Base-by-base conservation (phyloP, 2,113 vertebrate species). In the Natator depressus region DNA sequence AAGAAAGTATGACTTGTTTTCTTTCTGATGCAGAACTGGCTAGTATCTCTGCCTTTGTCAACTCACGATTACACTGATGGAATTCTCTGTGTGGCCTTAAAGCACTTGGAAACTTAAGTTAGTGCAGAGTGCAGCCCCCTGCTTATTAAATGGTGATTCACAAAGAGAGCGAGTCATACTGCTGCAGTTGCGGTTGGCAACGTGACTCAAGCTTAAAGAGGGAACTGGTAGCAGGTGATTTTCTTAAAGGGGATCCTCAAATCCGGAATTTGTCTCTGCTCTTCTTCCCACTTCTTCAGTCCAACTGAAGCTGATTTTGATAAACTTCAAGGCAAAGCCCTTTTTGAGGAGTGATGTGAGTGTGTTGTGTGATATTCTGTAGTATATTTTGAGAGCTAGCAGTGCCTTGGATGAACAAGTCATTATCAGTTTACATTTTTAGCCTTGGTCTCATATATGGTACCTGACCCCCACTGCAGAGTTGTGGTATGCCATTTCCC, bases 21-120 rank as follows among this genome's bases (percentile, higher is more conserved):
- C 50, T 72, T 5, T 20, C 3, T 5, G 3, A 0, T 4, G n/a
- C 8, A 14, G 53, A 0, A 4, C 46, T 24, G 1, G n/a, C 1
- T 22, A n/a, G 50, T n/a, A 50, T 4, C 49, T 53, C 0, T 54
- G n/a, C 1, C 38, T 82, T 90, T 24, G 2, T 75, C 38, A 38
- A 4, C 29, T 65, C 59, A 65, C 6, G 14, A 31, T 65, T 65
- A 35, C 12, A 35, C 29, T 65, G 35, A 65, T 31, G 29, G 59
- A 65, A 65, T 65, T 35, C 29, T 65, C 13, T 65, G 6, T 65
- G 35, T 3, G 59, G 27, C 59, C 31, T 65, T 65, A 65, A 35
- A 31, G 59, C 29, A 65, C 59, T 16, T 0, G 6, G 31, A 65
- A 65, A 65, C 35, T 62, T 78, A 16, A 53, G 49, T 4, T 0